Evolutionary conservation across 2,113 vertebrate genomes (phyloP).

Genomic region (Proterorhinus semilunaris): DNA sequence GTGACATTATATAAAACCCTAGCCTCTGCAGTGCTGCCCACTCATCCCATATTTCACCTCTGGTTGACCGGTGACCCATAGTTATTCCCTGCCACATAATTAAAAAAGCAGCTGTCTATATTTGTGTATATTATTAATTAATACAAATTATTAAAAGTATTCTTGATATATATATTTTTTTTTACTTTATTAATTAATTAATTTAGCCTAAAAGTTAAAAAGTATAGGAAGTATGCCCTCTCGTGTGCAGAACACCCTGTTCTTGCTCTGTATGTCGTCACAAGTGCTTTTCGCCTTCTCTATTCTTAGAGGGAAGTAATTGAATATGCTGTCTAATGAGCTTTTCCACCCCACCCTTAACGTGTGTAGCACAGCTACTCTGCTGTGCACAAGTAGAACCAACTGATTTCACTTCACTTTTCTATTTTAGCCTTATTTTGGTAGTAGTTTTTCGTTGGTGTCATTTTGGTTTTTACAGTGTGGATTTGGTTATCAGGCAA

Average conservation of each 20-base stretch:
- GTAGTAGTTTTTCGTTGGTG: background rate
- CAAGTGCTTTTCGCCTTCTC: conserved; percentile 39
- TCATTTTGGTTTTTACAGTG: background rate
- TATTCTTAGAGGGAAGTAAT: conserved; percentile 71
- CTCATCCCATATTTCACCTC: conserved; percentile 10
- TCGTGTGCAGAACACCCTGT: conserved; percentile 47
- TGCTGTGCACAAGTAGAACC: conserved; percentile 16
- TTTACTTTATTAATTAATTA: background rate
- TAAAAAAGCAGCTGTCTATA: background rate
- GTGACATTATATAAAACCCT: conserved; percentile 40
- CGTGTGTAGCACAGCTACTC: conserved; percentile 12
- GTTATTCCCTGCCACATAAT: background rate
- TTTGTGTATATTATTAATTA: background rate
- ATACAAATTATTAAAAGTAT: background rate
- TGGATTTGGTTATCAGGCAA: conserved; percentile 10
- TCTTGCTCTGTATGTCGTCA: conserved; percentile 23
- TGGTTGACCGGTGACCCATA: conserved; percentile 6
- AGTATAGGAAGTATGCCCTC: background rate
- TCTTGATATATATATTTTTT: background rate
- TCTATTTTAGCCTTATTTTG: background rate
- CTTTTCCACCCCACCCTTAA: conserved; percentile 29
- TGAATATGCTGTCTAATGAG: conserved; percentile 60
- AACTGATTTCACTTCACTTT: conserved; percentile 12
- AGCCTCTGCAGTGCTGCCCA: conserved; percentile 40
- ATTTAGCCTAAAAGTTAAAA: background rate